phyloP scores from a whole-genome alignment of 2,113 vertebrate species.

The Hemiprocne comata region DNA sequence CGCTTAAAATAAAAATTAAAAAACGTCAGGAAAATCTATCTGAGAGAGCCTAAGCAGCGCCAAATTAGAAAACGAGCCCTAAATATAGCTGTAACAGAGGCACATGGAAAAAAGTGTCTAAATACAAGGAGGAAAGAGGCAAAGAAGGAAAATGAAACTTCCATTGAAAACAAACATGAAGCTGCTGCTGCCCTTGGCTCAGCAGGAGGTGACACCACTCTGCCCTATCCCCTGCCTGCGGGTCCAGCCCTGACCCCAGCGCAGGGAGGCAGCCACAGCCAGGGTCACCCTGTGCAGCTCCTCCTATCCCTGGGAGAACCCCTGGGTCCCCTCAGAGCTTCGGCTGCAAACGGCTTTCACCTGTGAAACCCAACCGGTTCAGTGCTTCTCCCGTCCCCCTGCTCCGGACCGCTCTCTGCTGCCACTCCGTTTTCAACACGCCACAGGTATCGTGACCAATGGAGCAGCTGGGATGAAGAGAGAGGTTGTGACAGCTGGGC shows the following conservation, averaged over 20 bases:
- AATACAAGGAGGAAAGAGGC: slow-evolving; percentile 7
- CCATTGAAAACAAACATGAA: background rate
- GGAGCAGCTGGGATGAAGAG: background rate
- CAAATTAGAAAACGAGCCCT: slow-evolving; percentile 41
- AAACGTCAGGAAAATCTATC: background rate
- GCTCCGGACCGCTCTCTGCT: background rate
- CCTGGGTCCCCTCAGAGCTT: fast-evolving
- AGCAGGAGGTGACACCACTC: fast-evolving
- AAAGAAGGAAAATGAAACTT: background rate
- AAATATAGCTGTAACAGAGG: slow-evolving; percentile 49
- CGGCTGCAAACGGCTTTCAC: fast-evolving
- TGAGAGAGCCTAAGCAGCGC: slow-evolving; percentile 7
- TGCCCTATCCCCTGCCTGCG: fast-evolving
- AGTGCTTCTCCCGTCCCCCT: background rate
- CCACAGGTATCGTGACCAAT: too few relatives aligned
- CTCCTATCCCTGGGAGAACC: background rate
- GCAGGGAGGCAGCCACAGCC: background rate
- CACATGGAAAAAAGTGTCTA: background rate
- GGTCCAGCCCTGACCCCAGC: fast-evolving
- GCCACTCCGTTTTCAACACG: background rate
- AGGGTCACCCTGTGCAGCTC: fast-evolving
- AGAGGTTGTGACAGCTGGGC: background rate
- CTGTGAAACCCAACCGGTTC: background rate
- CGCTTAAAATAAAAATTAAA: slow-evolving; percentile 15
- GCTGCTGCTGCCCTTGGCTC: fast-evolving